phyloP scores from a whole-genome alignment of 2,797 vertebrate species.

The Podarcis lilfordi region DNA sequence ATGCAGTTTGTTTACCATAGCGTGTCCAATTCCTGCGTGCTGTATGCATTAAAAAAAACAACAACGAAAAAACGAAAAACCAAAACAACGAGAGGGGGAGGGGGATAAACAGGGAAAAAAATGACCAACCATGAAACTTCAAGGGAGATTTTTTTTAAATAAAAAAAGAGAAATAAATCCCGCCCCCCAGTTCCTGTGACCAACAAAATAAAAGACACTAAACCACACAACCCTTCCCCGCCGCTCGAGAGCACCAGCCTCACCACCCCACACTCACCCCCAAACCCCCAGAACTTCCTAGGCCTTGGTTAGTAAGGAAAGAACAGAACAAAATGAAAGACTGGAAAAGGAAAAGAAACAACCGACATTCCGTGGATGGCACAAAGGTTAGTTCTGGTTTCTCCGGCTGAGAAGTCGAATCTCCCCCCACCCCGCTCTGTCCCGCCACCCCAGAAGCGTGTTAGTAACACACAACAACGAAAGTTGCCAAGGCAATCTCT shows the following conservation, averaged over 20 bases:
- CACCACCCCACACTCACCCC: neutral
- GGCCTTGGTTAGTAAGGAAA: slow-evolving; percentile 85
- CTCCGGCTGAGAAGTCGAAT: neutral
- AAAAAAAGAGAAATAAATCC: slow-evolving; percentile 55
- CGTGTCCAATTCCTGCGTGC: slow-evolving; percentile 98
- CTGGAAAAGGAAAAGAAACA: slow-evolving; percentile 86
- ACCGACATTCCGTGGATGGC: slow-evolving; percentile 89
- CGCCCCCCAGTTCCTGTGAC: slow-evolving; percentile 32
- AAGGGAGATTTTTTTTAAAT: slow-evolving; percentile 68
- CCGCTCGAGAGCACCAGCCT: neutral
- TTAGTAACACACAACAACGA: slow-evolving; percentile 76
- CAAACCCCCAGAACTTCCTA: slow-evolving; percentile 8
- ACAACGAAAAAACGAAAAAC: slow-evolving; percentile 38
- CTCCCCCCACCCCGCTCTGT: no score
- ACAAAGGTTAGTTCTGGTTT: slow-evolving; percentile 85
- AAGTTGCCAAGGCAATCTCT: slow-evolving; percentile 67
- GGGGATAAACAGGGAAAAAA: slow-evolving; percentile 80
- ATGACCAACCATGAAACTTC: slow-evolving; percentile 87
- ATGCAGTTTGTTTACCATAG: slow-evolving; percentile 99
- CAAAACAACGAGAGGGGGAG: slow-evolving; percentile 51
- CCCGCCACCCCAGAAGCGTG: slow-evolving; percentile 57
- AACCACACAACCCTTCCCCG: slow-evolving; percentile 10
- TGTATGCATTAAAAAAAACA: slow-evolving; percentile 70
- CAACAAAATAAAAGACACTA: slow-evolving; percentile 26
- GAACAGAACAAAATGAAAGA: slow-evolving; percentile 72